These are phyloP conservation scores for Chondrosia reniformis DNA, from an alignment of 37 sponge, comb jelly and placozoan species.

Conservation along the genomic window DNA sequence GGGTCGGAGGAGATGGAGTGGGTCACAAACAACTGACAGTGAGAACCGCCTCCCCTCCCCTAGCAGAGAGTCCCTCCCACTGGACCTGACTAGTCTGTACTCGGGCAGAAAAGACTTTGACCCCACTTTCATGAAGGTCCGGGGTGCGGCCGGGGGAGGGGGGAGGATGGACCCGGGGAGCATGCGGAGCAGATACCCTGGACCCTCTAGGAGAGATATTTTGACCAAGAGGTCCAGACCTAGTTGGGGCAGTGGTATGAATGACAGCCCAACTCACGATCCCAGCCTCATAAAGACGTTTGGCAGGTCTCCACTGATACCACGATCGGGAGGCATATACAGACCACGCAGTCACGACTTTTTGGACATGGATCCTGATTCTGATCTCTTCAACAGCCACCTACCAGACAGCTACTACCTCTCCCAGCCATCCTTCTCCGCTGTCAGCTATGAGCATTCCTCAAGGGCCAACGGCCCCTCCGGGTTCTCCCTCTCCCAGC, in stretches of 20 bases:
- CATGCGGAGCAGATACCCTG: slow-evolving; percentile 5
- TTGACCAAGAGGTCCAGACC: neutral
- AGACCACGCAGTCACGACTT: slow-evolving; percentile 16
- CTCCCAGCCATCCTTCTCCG: slow-evolving; percentile 38
- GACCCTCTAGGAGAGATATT: neutral
- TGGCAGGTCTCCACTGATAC: neutral
- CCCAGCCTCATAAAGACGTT: neutral
- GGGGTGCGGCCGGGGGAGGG: neutral
- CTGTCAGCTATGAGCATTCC: neutral
- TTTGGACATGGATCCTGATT: slow-evolving; percentile 10
- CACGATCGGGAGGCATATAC: neutral
- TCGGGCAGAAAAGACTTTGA: neutral
- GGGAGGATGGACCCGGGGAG: too few relatives aligned
- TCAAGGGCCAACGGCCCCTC: slow-evolving; percentile 4
- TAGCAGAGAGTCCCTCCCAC: neutral
- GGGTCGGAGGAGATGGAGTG: slow-evolving; percentile 11
- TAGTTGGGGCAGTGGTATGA: neutral
- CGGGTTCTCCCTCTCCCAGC: slow-evolving; percentile 71
- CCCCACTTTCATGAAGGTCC: neutral
- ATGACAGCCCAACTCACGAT: slow-evolving; percentile 1
- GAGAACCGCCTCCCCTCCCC: neutral
- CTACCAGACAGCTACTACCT: slow-evolving; percentile 27
- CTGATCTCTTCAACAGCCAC: neutral
- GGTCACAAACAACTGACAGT: neutral
- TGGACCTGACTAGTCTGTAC: neutral